Conservation (phyloP, 2,113 vertebrate species). For the Delphinapterus leucas region DNA sequence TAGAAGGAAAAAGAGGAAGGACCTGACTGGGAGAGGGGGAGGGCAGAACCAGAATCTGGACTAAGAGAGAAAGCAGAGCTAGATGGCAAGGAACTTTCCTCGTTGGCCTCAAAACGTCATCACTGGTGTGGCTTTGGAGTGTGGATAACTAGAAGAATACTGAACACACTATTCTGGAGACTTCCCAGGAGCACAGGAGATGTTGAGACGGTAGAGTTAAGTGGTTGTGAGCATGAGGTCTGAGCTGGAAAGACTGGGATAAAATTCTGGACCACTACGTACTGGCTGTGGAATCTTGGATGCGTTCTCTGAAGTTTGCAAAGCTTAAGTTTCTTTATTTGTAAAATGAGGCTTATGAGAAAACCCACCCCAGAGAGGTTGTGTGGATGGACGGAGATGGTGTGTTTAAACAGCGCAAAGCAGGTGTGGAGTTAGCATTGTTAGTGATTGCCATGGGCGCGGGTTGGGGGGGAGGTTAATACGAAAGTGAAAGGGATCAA, state of each 20-base stretch:
- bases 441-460: too few relatives aligned
- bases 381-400: background rate
- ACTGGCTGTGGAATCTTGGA: background rate
- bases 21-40: background rate
- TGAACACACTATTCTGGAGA: background rate
- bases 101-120: background rate
- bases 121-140: background rate
- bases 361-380: background rate
- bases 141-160: background rate
- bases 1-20: background rate
- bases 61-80: background rate
- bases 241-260: background rate
- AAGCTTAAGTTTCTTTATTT: background rate
- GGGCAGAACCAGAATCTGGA: background rate
- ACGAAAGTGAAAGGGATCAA: background rate
- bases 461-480: rapidly evolving
- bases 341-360: background rate
- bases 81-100: background rate
- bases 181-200: background rate
- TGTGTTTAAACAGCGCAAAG: background rate
- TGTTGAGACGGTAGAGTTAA: background rate
- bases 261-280: background rate
- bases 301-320: background rate
- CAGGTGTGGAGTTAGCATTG: background rate
- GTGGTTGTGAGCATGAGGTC: background rate